A percentile compares a stretch with the other conserved stretches of the same genome.
These are phyloP conservation scores for Drosophila meridionalis DNA, from an alignment of 2,888 invertebrate species.

Conservation along the genomic window DNA sequence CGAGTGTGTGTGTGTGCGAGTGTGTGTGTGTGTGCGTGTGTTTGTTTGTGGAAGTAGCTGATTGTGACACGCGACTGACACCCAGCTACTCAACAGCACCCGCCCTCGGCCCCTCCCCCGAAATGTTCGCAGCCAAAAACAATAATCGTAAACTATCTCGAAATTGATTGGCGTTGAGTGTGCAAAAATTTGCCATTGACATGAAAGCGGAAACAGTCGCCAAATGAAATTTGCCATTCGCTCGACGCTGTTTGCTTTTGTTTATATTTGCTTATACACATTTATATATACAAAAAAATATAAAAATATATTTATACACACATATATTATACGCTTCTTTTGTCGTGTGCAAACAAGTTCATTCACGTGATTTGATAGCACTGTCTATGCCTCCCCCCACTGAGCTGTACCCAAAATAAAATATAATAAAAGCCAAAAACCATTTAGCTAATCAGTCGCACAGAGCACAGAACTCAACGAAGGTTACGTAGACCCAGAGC, in stretches of 20 bases:
- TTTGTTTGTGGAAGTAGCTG: conserved; percentile 32
- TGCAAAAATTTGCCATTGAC: conserved; percentile 64
- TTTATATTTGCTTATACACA: conserved; percentile 18
- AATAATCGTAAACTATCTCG: conserved; percentile 72
- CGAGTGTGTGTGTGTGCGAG: not conserved
- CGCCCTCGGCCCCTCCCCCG: not conserved
- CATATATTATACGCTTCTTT: conserved; percentile 15
- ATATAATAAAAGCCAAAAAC: conserved; percentile 20
- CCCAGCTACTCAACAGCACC: conserved; percentile 31
- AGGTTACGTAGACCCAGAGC: conserved; percentile 40
- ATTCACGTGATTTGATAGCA: conserved; percentile 62
- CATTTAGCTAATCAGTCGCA: conserved; percentile 59
- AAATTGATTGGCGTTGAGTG: conserved; percentile 77
- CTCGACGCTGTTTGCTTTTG: conserved; percentile 6
- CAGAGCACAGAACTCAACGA: conserved; percentile 41
- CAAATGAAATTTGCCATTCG: conserved; percentile 32
- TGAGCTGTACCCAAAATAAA: conserved; percentile 26
- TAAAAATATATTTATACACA: conserved; percentile 22
- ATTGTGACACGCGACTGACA: conserved; percentile 64
- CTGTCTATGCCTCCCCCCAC: conserved; percentile 1
- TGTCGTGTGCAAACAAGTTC: conserved; percentile 66
- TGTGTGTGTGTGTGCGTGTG: not conserved
- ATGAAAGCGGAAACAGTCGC: conserved; percentile 54
- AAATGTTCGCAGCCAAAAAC: conserved; percentile 52
- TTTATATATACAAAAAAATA: conserved; percentile 12